Conservation (phyloP, 2,797 vertebrate species). For the Tapirus indicus region DNA sequence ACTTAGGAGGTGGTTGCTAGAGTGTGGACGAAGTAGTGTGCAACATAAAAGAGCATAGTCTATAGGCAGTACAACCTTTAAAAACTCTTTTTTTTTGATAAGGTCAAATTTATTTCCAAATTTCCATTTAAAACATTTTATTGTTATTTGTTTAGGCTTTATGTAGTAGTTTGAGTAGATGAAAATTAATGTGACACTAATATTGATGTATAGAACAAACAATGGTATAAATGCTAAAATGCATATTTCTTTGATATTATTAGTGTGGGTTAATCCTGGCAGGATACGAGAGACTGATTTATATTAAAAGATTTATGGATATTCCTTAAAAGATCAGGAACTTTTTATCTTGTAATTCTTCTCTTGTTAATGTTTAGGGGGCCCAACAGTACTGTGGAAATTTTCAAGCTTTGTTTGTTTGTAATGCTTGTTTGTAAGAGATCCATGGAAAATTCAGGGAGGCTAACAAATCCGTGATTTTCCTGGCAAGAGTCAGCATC, state of each 20-base stretch:
- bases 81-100: not conserved
- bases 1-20: not conserved
- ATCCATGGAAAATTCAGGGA: not conserved
- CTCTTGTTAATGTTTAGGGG: not conserved
- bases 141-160: not conserved
- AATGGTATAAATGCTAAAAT: not conserved
- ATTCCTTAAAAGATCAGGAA: constrained; percentile 14
- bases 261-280: not conserved
- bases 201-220: not conserved
- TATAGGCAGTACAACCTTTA: not conserved
- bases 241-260: not conserved
- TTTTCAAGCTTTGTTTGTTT: not conserved
- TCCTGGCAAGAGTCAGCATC: not conserved
- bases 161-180: not conserved
- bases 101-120: constrained; percentile 24
- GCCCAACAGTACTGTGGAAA: not conserved
- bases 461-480: not conserved
- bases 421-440: not conserved
- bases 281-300: not conserved
- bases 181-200: not conserved
- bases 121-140: not conserved
- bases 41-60: not conserved
- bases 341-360: not conserved
- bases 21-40: not conserved
- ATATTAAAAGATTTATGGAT: not conserved